These are phyloP conservation scores for Proterorhinus semilunaris DNA, from an alignment of 2,113 vertebrate species.

Conservation along the genomic window DNA sequence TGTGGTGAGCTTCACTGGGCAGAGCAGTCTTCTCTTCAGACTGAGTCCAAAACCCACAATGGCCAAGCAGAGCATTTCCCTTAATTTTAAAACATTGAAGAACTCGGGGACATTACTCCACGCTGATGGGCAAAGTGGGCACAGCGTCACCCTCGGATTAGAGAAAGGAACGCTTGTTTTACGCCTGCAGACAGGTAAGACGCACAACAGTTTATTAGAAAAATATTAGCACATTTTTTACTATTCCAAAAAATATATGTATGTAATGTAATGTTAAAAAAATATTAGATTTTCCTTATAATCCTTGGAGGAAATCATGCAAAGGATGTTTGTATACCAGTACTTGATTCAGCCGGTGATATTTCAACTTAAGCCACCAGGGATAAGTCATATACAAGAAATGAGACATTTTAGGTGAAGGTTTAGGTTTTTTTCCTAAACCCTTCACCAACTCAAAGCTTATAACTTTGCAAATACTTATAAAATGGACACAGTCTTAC, in stretches of 20 bases:
- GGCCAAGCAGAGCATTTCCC: conserved; percentile 33
- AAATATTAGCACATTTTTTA: neutral
- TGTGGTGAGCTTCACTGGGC: conserved; percentile 45
- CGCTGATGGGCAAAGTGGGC: conserved; percentile 22
- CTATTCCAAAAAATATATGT: too few relatives aligned
- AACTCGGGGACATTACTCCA: conserved; percentile 54
- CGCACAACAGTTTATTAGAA: neutral
- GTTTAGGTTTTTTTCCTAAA: neutral
- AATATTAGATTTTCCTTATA: too few relatives aligned
- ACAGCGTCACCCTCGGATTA: conserved; percentile 47
- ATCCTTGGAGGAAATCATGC: too few relatives aligned
- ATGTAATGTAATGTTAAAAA: too few relatives aligned
- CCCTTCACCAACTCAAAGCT: neutral
- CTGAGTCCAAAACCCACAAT: conserved; percentile 18
- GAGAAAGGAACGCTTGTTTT: conserved; percentile 52
- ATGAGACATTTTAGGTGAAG: too few relatives aligned
- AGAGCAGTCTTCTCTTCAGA: conserved; percentile 48
- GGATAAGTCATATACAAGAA: too few relatives aligned
- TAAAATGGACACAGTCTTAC: conserved; percentile 4
- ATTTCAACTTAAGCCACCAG: too few relatives aligned
- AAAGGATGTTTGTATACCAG: too few relatives aligned
- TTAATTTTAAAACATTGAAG: conserved; percentile 55
- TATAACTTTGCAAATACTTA: neutral
- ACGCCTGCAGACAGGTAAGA: conserved; percentile 49
- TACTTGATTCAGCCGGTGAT: too few relatives aligned